Evolutionary conservation across 1,140 invertebrate genomes (phyloP).

Genomic region (Drosophila pandora): DNA sequence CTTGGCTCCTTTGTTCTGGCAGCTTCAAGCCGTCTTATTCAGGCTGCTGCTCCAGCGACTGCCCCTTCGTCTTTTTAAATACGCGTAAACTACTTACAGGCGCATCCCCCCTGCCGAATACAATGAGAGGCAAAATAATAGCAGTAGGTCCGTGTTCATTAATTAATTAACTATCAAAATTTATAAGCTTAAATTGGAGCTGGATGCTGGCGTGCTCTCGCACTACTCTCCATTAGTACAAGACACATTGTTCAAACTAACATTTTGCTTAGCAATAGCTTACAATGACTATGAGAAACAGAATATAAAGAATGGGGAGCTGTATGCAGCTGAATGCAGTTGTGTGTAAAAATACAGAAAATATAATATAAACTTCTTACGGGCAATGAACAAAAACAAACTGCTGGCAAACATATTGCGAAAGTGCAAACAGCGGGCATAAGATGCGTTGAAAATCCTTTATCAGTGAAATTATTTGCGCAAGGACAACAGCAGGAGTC

Average conservation of each 20-base stretch:
- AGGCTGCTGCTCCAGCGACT: slow-evolving; percentile 2
- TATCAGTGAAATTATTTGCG: slow-evolving; percentile 80
- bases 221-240: not conserved
- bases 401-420: slow-evolving; percentile 72
- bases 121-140: slow-evolving; percentile 14
- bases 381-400: slow-evolving; percentile 38
- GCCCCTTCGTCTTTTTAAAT: slow-evolving; percentile 58
- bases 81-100: slow-evolving; percentile 76
- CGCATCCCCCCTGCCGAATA: slow-evolving; percentile 38
- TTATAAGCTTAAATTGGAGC: not conserved
- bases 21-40: slow-evolving; percentile 2
- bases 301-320: no score
- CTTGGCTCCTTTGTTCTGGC: slow-evolving; percentile 43
- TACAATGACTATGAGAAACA: no score
- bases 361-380: slow-evolving; percentile 40
- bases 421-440: slow-evolving; percentile 75
- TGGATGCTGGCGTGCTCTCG: no score
- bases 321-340: not conserved
- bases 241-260: not conserved
- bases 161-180: not conserved
- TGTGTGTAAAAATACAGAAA: slow-evolving; percentile 1
- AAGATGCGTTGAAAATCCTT: slow-evolving; percentile 81
- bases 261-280: not conserved
- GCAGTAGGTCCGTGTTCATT: not conserved
- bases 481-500: slow-evolving; percentile 55